Base-by-base conservation (phyloP, 2,113 vertebrate genomes). In the Rana temporaria region DNA sequence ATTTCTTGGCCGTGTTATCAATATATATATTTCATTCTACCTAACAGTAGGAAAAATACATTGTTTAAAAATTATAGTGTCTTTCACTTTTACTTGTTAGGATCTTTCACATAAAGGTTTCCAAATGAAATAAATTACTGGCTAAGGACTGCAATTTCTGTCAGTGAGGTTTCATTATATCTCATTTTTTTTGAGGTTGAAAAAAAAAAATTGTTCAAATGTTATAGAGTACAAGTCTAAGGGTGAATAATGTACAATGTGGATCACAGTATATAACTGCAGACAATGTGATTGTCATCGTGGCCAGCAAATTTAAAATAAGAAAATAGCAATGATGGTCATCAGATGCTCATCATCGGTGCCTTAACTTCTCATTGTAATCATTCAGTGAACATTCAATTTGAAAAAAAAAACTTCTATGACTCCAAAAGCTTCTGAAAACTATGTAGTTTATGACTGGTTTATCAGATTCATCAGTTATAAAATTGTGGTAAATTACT, bases 81-180 rank as follows among this genome's bases (percentile, higher is more conserved):
- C 7, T 19, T 55, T 55, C 22, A 30, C 16, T 56, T 56, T 71
- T 71, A 53, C 52, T 55, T 71, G 22, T 30, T 15, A 55, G 3
- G 6, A 71, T 71, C 22, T 22, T 55, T 71, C 22, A 55, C 52
- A 55, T 71, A 30, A 26, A 55, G 48, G 22, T 55, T 71, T 30
- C 16, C 24, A 55, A 56, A 55, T 71, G 4, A 71, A 26, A 24
- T 26, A 26, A 69, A 69, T 69, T 52, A 55, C 53, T 53, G 22
- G 15, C 53, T 53, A 0, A 19, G 52, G 6, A 19, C 26, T 72
- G 48, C 16, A 19, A 72, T 72, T 55, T 56, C 52, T 72, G 42
- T 4, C 42, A 14, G 42, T 56, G 15, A 30, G 69, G 24, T 72
- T 72, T 72, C 42, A 72, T 72, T 72, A 55, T 24, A 56, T 30